phyloP scores from a whole-genome alignment of 2,888 invertebrate species.

The Euspilapteryx auroguttella region DNA sequence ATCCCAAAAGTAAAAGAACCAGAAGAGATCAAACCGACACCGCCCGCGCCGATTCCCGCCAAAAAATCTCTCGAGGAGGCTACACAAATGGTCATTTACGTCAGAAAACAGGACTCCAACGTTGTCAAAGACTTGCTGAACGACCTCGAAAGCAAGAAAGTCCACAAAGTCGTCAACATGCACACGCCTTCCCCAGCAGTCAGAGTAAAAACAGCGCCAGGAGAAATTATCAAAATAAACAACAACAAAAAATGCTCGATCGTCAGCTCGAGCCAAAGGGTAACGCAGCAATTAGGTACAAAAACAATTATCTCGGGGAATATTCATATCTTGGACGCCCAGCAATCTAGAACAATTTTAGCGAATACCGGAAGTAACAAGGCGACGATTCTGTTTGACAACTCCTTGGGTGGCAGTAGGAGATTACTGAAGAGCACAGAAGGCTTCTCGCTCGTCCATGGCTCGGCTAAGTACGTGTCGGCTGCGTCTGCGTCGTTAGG shows the following conservation, averaged over 20 bases:
- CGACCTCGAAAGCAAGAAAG: slow-evolving; percentile 49
- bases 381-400: slow-evolving; percentile 51
- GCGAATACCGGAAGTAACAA: slow-evolving; percentile 46
- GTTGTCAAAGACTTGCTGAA: slow-evolving; percentile 69
- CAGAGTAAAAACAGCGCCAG: slow-evolving; percentile 38
- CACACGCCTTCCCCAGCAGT: slow-evolving; percentile 26
- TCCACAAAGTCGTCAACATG: slow-evolving; percentile 21
- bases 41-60: too few relatives aligned
- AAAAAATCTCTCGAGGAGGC: slow-evolving; percentile 43
- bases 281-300: slow-evolving; percentile 41
- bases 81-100: slow-evolving; percentile 50
- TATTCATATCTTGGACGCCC: slow-evolving; percentile 54
- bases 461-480: slow-evolving; percentile 42
- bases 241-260: slow-evolving; percentile 49
- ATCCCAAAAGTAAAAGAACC: slow-evolving; percentile 55
- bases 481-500: slow-evolving; percentile 45
- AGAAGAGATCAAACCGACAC: slow-evolving; percentile 28
- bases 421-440: slow-evolving; percentile 54
- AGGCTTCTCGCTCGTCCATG: slow-evolving; percentile 36
- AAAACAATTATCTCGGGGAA: slow-evolving; percentile 57
- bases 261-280: slow-evolving; percentile 44
- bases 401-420: slow-evolving; percentile 45
- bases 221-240: slow-evolving; percentile 44
- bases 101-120: slow-evolving; percentile 47
- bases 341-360: slow-evolving; percentile 54